Conservation (phyloP, 2,113 vertebrate genomes). For the Ceyx melanurus region DNA sequence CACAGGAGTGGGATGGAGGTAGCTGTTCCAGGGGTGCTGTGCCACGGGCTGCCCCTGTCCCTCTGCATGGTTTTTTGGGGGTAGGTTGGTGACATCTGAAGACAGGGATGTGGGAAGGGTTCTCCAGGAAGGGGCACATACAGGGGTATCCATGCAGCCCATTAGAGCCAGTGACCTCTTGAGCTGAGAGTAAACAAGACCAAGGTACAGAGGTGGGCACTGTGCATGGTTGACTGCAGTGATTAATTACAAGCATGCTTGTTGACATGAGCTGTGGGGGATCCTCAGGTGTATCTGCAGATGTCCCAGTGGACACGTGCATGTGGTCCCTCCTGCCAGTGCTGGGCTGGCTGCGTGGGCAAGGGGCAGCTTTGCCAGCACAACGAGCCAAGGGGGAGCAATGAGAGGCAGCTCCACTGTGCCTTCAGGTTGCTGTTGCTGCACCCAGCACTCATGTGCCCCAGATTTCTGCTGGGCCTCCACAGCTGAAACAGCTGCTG, state of each 20-base stretch:
- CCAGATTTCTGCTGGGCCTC: neutral
- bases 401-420: rapidly evolving
- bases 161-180: neutral
- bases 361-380: neutral
- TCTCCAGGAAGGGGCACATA: neutral
- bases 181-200: neutral
- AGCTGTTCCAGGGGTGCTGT: rapidly evolving
- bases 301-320: neutral
- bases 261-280: neutral
- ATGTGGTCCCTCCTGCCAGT: neutral
- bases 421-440: neutral
- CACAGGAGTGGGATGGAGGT: neutral
- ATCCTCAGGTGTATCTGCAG: neutral
- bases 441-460: rapidly evolving
- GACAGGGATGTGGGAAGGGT: neutral
- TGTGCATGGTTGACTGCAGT: neutral
- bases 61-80: neutral
- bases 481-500: neutral
- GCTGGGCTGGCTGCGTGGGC: neutral
- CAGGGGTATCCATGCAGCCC: neutral
- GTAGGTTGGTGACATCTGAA: too few species aligned
- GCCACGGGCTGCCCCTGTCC: neutral
- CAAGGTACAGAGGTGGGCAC: neutral
- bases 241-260: neutral
- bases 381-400: neutral